phyloP scores from a whole-genome alignment of 2,797 vertebrate genomes.

The Ctenopoma kingsleyae region DNA sequence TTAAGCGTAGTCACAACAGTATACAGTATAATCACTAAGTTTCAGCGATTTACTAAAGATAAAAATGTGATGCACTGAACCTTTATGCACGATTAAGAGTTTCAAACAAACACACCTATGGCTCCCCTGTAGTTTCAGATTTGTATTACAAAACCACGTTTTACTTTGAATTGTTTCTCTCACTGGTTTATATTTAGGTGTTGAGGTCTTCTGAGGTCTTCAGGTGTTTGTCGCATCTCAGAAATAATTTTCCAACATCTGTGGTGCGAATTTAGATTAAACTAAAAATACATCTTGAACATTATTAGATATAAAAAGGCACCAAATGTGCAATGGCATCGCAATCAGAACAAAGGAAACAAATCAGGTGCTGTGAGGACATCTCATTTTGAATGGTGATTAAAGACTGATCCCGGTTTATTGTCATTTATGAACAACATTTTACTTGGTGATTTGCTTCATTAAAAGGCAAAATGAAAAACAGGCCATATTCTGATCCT shows the following conservation, averaged over 20 bases:
- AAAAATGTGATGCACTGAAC: no score
- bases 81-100: not conserved
- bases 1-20: no score
- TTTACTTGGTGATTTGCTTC: conserved; percentile 8
- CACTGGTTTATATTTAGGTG: conserved; percentile 22
- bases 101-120: not conserved
- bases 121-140: not conserved
- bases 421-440: not conserved
- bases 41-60: no score
- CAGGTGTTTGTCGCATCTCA: conserved; percentile 1
- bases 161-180: not conserved
- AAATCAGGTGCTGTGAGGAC: conserved; percentile 4
- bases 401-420: not conserved
- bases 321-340: not conserved
- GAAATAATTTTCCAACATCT: not conserved
- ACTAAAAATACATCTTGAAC: not conserved
- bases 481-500: not conserved
- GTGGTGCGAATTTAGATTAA: conserved; percentile 11
- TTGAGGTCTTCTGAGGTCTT: conserved; percentile 13
- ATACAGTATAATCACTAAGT: no score
- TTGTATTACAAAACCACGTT: not conserved
- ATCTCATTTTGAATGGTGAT: conserved; percentile 1
- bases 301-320: conserved; percentile 20
- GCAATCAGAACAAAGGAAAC: conserved; percentile 4
- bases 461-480: conserved; percentile 19